Conservation (phyloP, 2,797 vertebrate species). For the Falco berigora region DNA sequence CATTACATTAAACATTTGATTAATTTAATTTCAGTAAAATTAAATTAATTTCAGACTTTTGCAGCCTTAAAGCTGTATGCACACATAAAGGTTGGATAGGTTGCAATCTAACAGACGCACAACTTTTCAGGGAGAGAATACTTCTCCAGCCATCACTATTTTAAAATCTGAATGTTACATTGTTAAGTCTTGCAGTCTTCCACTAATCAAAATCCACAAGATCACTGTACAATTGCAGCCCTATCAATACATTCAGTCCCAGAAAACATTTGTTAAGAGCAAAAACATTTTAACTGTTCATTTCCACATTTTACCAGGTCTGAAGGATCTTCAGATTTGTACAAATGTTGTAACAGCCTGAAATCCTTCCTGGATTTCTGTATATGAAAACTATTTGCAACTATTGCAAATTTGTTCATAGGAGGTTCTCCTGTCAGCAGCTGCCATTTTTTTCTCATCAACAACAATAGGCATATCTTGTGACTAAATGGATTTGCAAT, state of each 20-base stretch:
- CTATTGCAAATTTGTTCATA: background rate
- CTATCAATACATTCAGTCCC: background rate
- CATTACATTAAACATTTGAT: background rate
- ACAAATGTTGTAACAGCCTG: background rate
- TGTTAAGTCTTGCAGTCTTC: background rate
- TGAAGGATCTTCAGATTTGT: background rate
- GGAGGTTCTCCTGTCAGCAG: background rate
- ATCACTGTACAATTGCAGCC: background rate
- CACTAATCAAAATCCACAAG: background rate
- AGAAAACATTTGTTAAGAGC: background rate
- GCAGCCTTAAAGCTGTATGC: background rate
- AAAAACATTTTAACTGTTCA: background rate
- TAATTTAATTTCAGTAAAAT: constrained; percentile 1
- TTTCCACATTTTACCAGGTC: background rate
- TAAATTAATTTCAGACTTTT: background rate
- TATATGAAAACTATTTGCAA: background rate
- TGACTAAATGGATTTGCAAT: background rate
- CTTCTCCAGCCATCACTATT: background rate
- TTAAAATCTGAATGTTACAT: background rate
- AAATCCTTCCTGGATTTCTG: background rate
- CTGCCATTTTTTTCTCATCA: background rate
- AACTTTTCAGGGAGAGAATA: background rate
- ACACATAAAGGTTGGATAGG: background rate
- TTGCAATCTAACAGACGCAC: background rate
- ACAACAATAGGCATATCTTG: background rate